Conservation (phyloP, 2,797 vertebrate species). For the Capromys pilorides region DNA sequence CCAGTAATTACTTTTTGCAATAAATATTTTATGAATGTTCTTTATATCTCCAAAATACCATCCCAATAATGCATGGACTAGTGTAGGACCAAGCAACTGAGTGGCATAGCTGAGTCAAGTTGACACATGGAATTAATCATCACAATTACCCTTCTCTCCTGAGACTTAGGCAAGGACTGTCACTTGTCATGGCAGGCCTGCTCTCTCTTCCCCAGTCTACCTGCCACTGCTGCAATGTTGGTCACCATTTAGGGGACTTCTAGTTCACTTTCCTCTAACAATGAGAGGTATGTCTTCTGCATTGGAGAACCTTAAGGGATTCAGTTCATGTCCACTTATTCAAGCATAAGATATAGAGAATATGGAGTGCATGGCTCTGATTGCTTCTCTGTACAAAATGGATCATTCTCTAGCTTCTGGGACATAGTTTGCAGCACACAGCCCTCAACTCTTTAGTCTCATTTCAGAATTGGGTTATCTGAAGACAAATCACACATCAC, state of each 20-base stretch:
- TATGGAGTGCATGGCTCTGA: background rate
- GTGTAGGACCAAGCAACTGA: background rate
- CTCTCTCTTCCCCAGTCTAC: background rate
- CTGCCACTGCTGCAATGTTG: background rate
- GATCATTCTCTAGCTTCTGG: conserved; percentile 36
- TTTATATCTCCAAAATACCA: background rate
- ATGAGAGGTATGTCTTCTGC: background rate
- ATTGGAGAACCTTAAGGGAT: background rate
- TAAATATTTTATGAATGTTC: background rate
- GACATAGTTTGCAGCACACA: conserved; percentile 27
- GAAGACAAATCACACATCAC: background rate
- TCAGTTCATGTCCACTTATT: background rate
- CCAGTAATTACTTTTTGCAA: background rate
- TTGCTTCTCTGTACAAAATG: background rate
- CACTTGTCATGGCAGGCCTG: background rate
- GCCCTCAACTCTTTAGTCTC: conserved; percentile 1
- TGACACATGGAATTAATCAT: background rate
- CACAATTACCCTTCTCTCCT: background rate
- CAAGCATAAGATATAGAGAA: background rate
- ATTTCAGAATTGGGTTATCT: background rate
- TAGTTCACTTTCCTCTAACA: conserved; percentile 1
- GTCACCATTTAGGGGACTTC: background rate
- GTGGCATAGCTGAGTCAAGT: too few species aligned
- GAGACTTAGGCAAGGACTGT: background rate
- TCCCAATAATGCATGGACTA: background rate